These are phyloP conservation scores for Panagrolaimus sp. DNA, from an alignment of 1,140 invertebrate species.

Conservation along the genomic window DNA sequence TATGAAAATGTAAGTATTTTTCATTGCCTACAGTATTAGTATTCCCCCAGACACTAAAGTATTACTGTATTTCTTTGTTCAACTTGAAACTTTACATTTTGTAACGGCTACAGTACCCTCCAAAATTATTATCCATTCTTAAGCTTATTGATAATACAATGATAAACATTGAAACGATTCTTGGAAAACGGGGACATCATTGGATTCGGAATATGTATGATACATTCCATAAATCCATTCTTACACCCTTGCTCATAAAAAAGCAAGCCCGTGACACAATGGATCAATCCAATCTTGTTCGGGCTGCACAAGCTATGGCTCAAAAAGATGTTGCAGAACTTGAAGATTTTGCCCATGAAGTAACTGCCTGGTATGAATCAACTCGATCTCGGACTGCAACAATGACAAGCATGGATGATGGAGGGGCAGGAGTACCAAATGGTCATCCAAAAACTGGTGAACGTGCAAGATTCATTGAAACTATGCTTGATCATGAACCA, in stretches of 20 bases:
- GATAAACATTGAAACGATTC: slow-evolving; percentile 54
- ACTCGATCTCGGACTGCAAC: slow-evolving; percentile 16
- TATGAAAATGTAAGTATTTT: slow-evolving; percentile 32
- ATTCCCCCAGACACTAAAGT: not conserved
- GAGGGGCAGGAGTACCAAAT: not conserved
- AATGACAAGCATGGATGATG: slow-evolving; percentile 7
- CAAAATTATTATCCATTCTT: too few relatives aligned
- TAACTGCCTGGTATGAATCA: slow-evolving; percentile 25
- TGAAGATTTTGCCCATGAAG: slow-evolving; percentile 20
- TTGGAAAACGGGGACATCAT: slow-evolving; percentile 52
- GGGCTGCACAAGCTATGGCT: slow-evolving; percentile 24
- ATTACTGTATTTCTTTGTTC: not conserved
- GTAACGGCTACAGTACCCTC: not conserved
- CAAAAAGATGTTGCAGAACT: slow-evolving; percentile 25
- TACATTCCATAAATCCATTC: slow-evolving; percentile 9
- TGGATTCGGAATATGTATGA: slow-evolving; percentile 50
- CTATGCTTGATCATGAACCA: not conserved
- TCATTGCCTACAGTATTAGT: too few relatives aligned
- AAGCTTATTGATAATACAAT: slow-evolving; percentile 52
- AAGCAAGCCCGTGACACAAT: slow-evolving; percentile 40
- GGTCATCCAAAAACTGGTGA: not conserved
- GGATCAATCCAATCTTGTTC: slow-evolving; percentile 43
- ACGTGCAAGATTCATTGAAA: not conserved
- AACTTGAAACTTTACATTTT: not conserved
- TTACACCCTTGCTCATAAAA: slow-evolving; percentile 42